Evolutionary conservation across 2,113 vertebrate genomes (phyloP).

Genomic region (Chaetorhynchus papuensis): DNA sequence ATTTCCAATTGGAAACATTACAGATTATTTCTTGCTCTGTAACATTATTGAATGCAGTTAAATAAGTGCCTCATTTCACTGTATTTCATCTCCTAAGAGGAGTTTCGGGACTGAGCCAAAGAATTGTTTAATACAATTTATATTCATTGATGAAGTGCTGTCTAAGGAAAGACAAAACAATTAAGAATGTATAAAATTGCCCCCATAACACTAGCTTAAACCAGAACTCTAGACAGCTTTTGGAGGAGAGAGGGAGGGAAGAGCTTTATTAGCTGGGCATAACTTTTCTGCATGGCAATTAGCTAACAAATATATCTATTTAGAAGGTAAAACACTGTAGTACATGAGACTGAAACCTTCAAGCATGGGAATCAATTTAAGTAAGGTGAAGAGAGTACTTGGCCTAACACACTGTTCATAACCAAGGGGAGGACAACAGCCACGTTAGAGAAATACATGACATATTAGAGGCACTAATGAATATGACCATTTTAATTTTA

Average conservation of each 20-base stretch:
- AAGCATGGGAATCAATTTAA: neutral
- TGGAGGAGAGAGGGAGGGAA: neutral
- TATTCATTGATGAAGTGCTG: neutral
- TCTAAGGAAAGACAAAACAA: neutral
- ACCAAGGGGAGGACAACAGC: neutral
- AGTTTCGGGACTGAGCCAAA: neutral
- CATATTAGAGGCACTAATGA: neutral
- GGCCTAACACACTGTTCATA: neutral
- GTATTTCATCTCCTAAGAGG: neutral
- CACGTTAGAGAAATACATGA: neutral
- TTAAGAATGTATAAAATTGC: neutral
- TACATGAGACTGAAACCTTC: neutral
- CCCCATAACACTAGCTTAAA: neutral
- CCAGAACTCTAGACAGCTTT: neutral
- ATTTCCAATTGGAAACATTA: neutral
- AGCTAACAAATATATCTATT: neutral
- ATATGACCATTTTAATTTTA: neutral
- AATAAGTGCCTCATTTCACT: neutral
- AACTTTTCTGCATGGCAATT: neutral
- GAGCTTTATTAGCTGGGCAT: neutral
- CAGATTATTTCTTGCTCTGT: neutral
- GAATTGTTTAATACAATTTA: neutral
- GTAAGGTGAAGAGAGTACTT: neutral
- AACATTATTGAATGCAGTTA: neutral
- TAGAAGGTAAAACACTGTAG: neutral